Evolutionary conservation across 92 coral and sea anemone genomes (phyloP), one percentile per base, ranked within the genome.

Genomic region (Hydrozoanthus gracilis): DNA sequence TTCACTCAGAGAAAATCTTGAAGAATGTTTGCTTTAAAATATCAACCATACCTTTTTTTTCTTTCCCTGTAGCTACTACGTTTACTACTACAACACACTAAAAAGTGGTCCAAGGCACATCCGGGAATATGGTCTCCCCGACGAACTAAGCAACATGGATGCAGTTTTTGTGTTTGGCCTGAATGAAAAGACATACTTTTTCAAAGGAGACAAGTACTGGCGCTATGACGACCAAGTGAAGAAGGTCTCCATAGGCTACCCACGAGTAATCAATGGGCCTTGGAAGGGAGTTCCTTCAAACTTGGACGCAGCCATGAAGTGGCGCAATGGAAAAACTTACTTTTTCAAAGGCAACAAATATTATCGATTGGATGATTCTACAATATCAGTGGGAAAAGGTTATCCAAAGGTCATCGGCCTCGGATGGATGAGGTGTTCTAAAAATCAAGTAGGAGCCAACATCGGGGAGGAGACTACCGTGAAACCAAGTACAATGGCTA

Each of bases 201-300:
- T 90, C 60, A 93, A 93, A 71, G 70, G 70, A 5, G 70, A 64
- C 35, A 15, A 64, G 35, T 64, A 64, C 8, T 64, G 70, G 70
- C 27, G 95, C 44, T 95, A 88, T 82, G 74, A 92, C 87, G 91
- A 92, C 13, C 78, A 82, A 35, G 47, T 77, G 60, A 35, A 70
- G 12, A 73, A 60, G 60, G 70, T 93, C n/a, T 95, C 91, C 67
- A 79, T 87, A 58, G 98, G 95, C 9, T 95, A 95, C 54, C 98
- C 98, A 0, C 83, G 83, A 64, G 71, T 71, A 44, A 79, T 86
- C 15, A 73, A 70, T 5, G 79, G 80, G 14, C 20, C 70, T 6
- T 95, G 98, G 98, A 78, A 83, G 35, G 92, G 92, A 11, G 86
- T 95, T n/a, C 98, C 98, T 10, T 14, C n/a, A 2, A 87, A 88